Conservation (phyloP, 2,888 invertebrate species). For the Rhopalosiphum nymphaeae region DNA sequence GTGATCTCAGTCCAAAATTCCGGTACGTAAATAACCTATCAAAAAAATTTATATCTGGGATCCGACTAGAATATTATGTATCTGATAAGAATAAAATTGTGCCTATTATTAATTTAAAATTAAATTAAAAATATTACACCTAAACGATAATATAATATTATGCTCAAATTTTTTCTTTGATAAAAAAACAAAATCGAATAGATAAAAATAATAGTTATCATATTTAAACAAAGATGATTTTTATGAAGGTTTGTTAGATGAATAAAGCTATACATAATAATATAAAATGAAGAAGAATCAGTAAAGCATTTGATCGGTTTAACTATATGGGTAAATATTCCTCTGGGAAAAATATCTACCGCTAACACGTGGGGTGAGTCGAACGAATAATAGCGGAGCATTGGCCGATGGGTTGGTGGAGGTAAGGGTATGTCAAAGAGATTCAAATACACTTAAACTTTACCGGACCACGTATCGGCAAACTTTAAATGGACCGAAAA, state of each 20-base stretch:
- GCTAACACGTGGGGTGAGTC: not conserved
- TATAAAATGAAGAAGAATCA: not conserved
- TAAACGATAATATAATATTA: not conserved
- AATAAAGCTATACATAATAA: not conserved
- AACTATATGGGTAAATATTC: not conserved
- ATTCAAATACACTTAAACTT: constrained; percentile 54
- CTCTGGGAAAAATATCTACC: not conserved
- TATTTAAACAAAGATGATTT: not conserved
- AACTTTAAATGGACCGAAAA: constrained; percentile 63
- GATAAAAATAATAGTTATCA: not conserved
- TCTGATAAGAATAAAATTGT: not conserved
- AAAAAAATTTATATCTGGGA: not conserved
- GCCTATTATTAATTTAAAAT: not conserved
- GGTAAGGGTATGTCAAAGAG: constrained; percentile 28
- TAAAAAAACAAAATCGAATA: not conserved
- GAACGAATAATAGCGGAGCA: not conserved
- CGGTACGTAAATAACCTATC: not conserved
- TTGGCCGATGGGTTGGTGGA: not conserved
- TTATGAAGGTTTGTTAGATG: not conserved
- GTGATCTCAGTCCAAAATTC: not conserved
- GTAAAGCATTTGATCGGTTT: constrained; percentile 6
- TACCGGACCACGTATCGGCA: constrained; percentile 51
- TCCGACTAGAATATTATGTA: not conserved
- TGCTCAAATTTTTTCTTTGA: not conserved
- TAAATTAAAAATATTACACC: not conserved